These are phyloP conservation scores for Electrophaes corylata DNA, from an alignment of 2,888 invertebrate species.

Conservation along the genomic window DNA sequence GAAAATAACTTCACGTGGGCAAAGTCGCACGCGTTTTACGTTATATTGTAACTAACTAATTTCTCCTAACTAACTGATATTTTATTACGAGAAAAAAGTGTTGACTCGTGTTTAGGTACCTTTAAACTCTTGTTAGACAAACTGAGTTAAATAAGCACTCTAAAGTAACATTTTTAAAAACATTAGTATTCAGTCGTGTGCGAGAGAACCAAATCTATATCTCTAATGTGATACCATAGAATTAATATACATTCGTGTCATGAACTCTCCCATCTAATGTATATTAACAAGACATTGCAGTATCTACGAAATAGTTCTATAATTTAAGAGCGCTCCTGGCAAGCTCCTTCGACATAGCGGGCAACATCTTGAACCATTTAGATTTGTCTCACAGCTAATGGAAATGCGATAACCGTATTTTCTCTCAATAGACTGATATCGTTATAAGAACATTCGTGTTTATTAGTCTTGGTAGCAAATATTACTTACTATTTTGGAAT, in stretches of 20 bases:
- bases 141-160: too few relatives aligned
- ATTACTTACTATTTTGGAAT: too few relatives aligned
- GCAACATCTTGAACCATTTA: conserved; percentile 38
- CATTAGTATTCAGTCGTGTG: too few relatives aligned
- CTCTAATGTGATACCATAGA: conserved; percentile 1
- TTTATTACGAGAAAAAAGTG: too few relatives aligned
- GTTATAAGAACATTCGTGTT: conserved; percentile 8
- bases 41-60: too few relatives aligned
- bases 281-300: conserved; percentile 46
- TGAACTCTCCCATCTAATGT: conserved; percentile 39
- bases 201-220: too few relatives aligned
- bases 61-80: too few relatives aligned
- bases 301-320: conserved; percentile 44
- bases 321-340: conserved; percentile 46
- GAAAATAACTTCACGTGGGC: too few relatives aligned
- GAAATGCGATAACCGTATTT: conserved; percentile 16
- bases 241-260: conserved; percentile 21
- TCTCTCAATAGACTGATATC: conserved; percentile 11
- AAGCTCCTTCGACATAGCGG: conserved; percentile 42
- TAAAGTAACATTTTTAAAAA: too few relatives aligned
- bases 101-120: too few relatives aligned
- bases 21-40: too few relatives aligned
- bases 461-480: background rate
- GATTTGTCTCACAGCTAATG: conserved; percentile 15
- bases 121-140: too few relatives aligned